Evolutionary conservation across 1,140 invertebrate genomes (phyloP).

Genomic region (Drosophila lacertosa): DNA sequence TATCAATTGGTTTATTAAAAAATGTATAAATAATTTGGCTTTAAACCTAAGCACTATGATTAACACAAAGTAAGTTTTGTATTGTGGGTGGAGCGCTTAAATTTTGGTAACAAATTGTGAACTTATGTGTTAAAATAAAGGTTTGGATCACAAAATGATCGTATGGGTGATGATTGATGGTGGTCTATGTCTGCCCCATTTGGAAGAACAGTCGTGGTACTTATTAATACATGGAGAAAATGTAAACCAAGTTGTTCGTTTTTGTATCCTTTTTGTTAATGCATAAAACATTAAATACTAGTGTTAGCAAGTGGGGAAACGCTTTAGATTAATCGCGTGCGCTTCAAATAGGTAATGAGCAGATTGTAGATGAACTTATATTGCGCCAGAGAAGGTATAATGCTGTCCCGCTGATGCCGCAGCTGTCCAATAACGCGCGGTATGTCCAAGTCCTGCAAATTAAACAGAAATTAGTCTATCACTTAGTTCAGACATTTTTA

Average conservation of each 20-base stretch:
- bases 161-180: conserved; percentile 34
- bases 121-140: conserved; percentile 48
- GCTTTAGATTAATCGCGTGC: conserved; percentile 91
- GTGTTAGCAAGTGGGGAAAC: conserved; percentile 1
- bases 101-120: conserved; percentile 55
- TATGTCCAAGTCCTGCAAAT: conserved; percentile 89
- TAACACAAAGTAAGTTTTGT: conserved; percentile 52
- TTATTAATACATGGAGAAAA: conserved; percentile 14
- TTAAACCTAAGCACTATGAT: conserved; percentile 67
- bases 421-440: conserved; percentile 90
- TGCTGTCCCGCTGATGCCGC: conserved; percentile 92
- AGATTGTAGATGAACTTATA: conserved; percentile 95
- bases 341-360: conserved; percentile 93
- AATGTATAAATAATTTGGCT: conserved; percentile 72
- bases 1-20: conserved; percentile 61
- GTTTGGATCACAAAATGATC: conserved; percentile 40
- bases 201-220: conserved; percentile 43
- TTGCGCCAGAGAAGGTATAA: conserved; percentile 94
- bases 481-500: not conserved
- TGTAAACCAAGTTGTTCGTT: conserved; percentile 48
- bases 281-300: conserved; percentile 32
- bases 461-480: not conserved
- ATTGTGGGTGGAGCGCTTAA: conserved; percentile 36
- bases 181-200: conserved; percentile 29
- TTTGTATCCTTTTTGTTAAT: conserved; percentile 18